Evolutionary conservation across 1,140 invertebrate species (phyloP).

Genomic region (Sarcophaga peregrina): DNA sequence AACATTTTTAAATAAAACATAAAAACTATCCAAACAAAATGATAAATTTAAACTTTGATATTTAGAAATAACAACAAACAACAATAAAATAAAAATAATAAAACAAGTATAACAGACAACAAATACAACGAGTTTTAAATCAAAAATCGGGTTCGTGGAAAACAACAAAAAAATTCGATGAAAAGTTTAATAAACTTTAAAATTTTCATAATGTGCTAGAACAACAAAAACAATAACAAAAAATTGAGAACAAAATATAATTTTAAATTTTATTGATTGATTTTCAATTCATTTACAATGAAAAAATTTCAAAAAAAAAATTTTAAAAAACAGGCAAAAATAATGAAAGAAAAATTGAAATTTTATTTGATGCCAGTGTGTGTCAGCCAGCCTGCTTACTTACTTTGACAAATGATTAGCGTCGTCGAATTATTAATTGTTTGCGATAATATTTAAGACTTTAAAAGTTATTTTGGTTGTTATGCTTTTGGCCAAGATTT

Average conservation of each 20-base stretch:
- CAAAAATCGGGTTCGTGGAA: background rate
- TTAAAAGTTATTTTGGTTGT: too few relatives aligned
- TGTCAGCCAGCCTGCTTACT: background rate
- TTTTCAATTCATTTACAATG: background rate
- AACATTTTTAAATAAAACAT: background rate
- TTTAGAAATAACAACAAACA: background rate
- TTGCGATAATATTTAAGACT: background rate
- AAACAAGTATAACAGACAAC: too few relatives aligned
- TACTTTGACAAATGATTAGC: slow-evolving; percentile 12
- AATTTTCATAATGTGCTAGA: background rate
- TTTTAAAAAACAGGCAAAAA: too few relatives aligned
- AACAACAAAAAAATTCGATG: background rate
- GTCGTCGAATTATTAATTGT: background rate
- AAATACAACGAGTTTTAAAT: slow-evolving; percentile 20
- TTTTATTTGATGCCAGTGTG: too few relatives aligned
- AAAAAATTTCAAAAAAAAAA: background rate
- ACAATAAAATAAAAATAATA: background rate
- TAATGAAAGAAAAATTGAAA: too few relatives aligned
- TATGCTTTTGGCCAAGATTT: slow-evolving; percentile 1
- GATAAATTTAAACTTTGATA: slow-evolving; percentile 21
- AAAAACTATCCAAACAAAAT: background rate
- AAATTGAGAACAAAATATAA: background rate
- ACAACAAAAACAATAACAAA: background rate
- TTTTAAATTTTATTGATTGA: too few relatives aligned
- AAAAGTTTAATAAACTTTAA: slow-evolving; percentile 28